phyloP scores from a whole-genome alignment of 2,797 vertebrate species.

The Xiphorhynchus erythropygius region DNA sequence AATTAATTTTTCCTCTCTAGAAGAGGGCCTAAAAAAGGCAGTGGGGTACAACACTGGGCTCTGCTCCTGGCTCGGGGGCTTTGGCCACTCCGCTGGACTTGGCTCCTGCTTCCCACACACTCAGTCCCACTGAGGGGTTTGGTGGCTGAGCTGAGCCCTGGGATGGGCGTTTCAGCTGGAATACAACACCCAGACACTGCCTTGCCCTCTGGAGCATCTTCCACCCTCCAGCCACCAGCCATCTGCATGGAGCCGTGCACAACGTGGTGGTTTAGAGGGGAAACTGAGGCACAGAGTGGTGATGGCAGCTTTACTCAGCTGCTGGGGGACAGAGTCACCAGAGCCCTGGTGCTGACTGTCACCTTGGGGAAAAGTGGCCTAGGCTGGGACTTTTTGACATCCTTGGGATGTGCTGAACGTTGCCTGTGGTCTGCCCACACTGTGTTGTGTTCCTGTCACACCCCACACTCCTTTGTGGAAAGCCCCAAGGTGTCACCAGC shows the following conservation, averaged over 20 bases:
- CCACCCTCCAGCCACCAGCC: background rate
- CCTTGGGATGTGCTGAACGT: background rate
- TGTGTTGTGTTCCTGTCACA: fast-evolving
- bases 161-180: background rate
- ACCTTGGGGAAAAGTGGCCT: background rate
- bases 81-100: fast-evolving
- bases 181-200: background rate
- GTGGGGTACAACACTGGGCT: background rate
- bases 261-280: background rate
- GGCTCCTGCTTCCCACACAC: fast-evolving
- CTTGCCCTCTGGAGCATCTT: background rate
- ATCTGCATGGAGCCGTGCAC: background rate
- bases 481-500: background rate
- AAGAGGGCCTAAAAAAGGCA: background rate
- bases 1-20: conserved; percentile 18
- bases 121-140: background rate
- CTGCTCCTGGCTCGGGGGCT: fast-evolving
- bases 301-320: conserved; percentile 24
- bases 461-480: background rate
- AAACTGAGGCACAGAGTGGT: background rate
- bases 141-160: background rate
- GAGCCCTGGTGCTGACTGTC: background rate
- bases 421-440: background rate
- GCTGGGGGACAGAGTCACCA: background rate
- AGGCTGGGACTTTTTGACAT: background rate